Conservation (phyloP, 2,888 invertebrate species). For the Suillia variegata region DNA sequence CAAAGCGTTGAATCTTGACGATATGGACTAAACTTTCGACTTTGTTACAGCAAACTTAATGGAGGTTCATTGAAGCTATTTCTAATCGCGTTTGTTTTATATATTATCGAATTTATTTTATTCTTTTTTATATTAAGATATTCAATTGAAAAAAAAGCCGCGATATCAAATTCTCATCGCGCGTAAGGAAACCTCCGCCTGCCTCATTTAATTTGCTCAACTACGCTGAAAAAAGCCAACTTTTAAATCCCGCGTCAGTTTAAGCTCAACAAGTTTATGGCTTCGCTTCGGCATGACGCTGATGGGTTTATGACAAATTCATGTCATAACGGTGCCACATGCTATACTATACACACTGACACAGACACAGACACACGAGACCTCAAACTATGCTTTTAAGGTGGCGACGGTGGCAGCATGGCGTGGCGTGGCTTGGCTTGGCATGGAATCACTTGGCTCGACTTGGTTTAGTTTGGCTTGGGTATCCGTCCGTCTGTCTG, state of each 20-base stretch:
- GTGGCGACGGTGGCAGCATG: no score
- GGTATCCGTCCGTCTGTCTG: background rate
- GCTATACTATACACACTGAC: background rate
- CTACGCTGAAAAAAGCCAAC: slow-evolving; percentile 14
- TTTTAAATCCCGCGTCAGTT: background rate
- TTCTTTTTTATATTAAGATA: no score
- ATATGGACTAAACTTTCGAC: no score
- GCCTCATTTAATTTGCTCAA: slow-evolving; percentile 3
- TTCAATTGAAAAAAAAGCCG: no score
- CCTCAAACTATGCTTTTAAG: background rate
- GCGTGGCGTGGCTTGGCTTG: no score
- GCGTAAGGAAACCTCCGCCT: background rate
- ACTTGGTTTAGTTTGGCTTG: background rate
- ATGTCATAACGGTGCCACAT: background rate
- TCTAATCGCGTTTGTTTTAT: no score
- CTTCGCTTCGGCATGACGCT: slow-evolving; percentile 1
- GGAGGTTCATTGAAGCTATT: no score
- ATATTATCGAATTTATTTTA: no score
- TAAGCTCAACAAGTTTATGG: background rate
- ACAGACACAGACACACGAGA: background rate
- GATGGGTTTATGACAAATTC: slow-evolving; percentile 3
- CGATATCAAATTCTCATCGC: background rate
- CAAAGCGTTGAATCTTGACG: no score
- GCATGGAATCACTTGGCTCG: no score
- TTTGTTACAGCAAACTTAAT: no score